These are phyloP conservation scores for Scaptodrosophila latifasciaeformis DNA, from an alignment of 2,888 invertebrate species.

Conservation along the genomic window DNA sequence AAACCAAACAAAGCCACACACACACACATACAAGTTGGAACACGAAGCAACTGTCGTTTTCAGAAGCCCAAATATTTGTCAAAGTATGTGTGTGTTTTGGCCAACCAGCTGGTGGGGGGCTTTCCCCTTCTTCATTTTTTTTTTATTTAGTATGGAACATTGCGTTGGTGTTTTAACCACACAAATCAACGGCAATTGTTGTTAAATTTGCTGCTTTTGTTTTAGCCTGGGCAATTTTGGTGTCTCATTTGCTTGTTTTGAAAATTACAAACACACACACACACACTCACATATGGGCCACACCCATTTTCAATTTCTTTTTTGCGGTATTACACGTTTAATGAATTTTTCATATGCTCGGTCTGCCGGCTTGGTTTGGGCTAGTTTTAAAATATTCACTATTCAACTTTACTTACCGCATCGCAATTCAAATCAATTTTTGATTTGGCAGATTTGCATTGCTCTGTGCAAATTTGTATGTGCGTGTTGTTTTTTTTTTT, in stretches of 20 bases:
- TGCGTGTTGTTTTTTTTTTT: background rate
- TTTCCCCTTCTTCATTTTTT: too few relatives aligned
- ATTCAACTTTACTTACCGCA: slow-evolving; percentile 57
- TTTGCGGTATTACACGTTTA: slow-evolving; percentile 51
- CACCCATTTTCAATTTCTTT: too few relatives aligned
- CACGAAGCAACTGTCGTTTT: too few relatives aligned
- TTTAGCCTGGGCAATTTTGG: background rate
- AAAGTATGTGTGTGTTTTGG: too few relatives aligned
- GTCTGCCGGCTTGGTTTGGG: slow-evolving; percentile 14
- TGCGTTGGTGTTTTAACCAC: background rate
- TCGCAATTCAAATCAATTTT: slow-evolving; percentile 62
- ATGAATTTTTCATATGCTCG: slow-evolving; percentile 58
- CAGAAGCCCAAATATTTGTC: slow-evolving; percentile 5
- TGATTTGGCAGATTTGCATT: slow-evolving; percentile 43
- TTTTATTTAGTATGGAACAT: too few relatives aligned
- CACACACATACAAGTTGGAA: too few relatives aligned
- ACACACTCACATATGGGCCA: slow-evolving; percentile 1
- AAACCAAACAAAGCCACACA: slow-evolving; percentile 34
- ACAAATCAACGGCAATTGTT: background rate
- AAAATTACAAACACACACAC: slow-evolving; percentile 16
- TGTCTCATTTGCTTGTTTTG: slow-evolving; percentile 5
- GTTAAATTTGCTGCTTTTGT: background rate
- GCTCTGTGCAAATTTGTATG: slow-evolving; percentile 7
- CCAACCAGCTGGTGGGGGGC: too few relatives aligned
- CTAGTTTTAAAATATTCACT: slow-evolving; percentile 53